Conservation (phyloP, 2,888 invertebrate species). For the Unio pictorum region DNA sequence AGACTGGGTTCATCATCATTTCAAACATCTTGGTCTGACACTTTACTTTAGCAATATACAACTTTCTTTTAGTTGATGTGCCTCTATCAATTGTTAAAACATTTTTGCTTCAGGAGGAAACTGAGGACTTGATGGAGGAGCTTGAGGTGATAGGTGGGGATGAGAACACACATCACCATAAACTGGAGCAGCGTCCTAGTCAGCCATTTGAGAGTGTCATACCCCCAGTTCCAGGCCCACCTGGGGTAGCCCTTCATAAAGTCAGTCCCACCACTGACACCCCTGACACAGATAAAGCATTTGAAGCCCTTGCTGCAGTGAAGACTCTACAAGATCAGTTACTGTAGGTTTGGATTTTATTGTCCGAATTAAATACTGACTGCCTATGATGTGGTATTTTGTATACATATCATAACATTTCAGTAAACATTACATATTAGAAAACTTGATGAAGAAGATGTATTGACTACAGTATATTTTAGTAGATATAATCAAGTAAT, state of each 20-base stretch:
- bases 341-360: conserved; percentile 54
- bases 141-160: conserved; percentile 66
- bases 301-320: conserved; percentile 65
- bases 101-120: not conserved
- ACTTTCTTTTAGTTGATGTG: not conserved
- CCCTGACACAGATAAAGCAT: conserved; percentile 64
- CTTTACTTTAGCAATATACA: too few species aligned
- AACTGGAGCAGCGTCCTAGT: conserved; percentile 38
- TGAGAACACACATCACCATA: conserved; percentile 62
- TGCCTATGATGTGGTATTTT: not conserved
- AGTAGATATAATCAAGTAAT: too few species aligned
- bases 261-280: conserved; percentile 9
- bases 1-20: too few species aligned
- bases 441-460: too few species aligned
- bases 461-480: too few species aligned
- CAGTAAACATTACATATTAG: too few species aligned
- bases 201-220: conserved; percentile 10
- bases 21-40: too few species aligned
- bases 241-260: not conserved
- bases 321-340: conserved; percentile 63
- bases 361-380: not conserved
- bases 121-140: conserved; percentile 23
- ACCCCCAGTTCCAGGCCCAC: not conserved
- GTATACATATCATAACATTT: too few species aligned
- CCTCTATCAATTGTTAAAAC: not conserved